These are phyloP conservation scores for Pinctada fucata DNA, from an alignment of 2,888 invertebrate genomes.

Conservation along the genomic window DNA sequence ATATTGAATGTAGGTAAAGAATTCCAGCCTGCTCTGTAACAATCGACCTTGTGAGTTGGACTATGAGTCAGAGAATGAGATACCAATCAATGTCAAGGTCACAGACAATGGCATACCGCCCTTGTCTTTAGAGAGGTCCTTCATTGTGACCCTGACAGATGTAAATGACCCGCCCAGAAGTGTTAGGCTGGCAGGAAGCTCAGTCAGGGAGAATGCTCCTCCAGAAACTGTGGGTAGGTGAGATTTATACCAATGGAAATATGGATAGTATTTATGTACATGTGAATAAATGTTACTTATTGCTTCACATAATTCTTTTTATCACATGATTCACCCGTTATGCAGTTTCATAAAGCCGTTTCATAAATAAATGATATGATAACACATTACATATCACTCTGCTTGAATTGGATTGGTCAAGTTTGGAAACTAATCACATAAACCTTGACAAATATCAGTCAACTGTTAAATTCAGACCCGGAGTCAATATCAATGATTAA, in stretches of 20 bases:
- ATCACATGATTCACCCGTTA: too few species aligned
- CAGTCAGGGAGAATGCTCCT: conserved; percentile 52
- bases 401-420: too few species aligned
- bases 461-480: too few species aligned
- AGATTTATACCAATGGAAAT: not conserved
- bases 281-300: too few species aligned
- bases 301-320: too few species aligned
- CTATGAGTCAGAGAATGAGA: conserved; percentile 42
- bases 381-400: too few species aligned
- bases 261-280: too few species aligned
- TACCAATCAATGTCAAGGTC: conserved; percentile 50
- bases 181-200: conserved; percentile 40
- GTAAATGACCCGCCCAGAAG: conserved; percentile 55
- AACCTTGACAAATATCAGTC: too few species aligned
- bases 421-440: too few species aligned
- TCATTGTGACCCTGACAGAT: conserved; percentile 45
- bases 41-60: conserved; percentile 46
- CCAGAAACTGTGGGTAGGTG: conserved; percentile 30
- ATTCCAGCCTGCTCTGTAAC: conserved; percentile 41
- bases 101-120: conserved; percentile 55
- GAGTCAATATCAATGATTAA: too few species aligned
- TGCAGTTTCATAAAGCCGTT: too few species aligned
- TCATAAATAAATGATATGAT: too few species aligned
- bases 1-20: conserved; percentile 34
- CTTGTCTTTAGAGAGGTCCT: conserved; percentile 38